Evolutionary conservation across 2,797 vertebrate species (phyloP), one percentile per base, ranked within the genome.

Genomic region (Microchirus variegatus): DNA sequence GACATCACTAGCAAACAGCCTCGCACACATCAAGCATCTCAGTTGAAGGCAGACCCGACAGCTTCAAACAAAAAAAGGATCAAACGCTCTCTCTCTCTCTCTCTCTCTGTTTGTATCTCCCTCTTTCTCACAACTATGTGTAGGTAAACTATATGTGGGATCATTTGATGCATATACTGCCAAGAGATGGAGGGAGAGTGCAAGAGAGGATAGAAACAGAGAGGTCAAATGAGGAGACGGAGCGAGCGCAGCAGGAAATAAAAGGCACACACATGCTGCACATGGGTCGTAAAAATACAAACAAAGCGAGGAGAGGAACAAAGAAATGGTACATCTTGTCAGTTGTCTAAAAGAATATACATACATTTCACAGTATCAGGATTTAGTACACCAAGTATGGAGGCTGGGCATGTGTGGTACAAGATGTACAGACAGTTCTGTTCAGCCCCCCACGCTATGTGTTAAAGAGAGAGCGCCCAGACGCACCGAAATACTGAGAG

Each of bases 141-240:
- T n/a, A n/a, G n/a, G 11, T 14, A 66, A 67, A 53, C 62, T 59
- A 65, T 44, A 67, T 26, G 55, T 80, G 67, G 72, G 74, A 75
- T 77, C 72, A 79, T 74, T 63, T 75, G 63, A 73, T 67, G 62
- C 26, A 52, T 37, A 62, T 37, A 62, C 55, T 70, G 70, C 58
- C 50, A 57, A 46, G 57, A 52, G 59, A 77, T 54, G 36, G 52
- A 57, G 49, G 51, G 53, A 56, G 41, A 19, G 47, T 6, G 43
- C 11, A 15, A 15, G 37, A 18, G 56, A 53, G 15, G 14, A 19
- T 35, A 36, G 51, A 38, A 26, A 52, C 53, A 57, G 13, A 3
- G 70, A 65, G 76, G 81, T 87, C 78, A 87, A 69, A 85, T 58
- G 58, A 82, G 75, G 78, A 63, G 53, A 83, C 11, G 53, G 45